phyloP scores from a whole-genome alignment of 2,797 vertebrate genomes.

The Erpetoichthys calabaricus region DNA sequence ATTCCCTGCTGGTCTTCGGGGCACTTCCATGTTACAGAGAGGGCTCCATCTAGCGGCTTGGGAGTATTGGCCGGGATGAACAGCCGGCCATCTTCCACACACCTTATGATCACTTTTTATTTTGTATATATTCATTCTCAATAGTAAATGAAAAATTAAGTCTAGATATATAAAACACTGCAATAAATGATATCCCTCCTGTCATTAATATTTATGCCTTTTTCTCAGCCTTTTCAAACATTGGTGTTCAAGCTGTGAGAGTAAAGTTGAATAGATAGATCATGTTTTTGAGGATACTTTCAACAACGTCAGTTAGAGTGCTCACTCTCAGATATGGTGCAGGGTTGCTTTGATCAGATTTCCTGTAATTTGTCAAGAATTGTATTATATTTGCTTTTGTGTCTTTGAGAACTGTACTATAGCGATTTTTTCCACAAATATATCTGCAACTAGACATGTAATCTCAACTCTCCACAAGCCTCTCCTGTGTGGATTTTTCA shows the following conservation, averaged over 20 bases:
- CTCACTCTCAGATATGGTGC: constrained; percentile 10
- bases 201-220: constrained; percentile 7
- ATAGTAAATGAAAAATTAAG: too few relatives aligned
- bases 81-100: too few relatives aligned
- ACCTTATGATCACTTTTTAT: too few relatives aligned
- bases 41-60: too few relatives aligned
- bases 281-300: constrained; percentile 11
- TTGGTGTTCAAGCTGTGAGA: constrained; percentile 10
- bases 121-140: too few relatives aligned
- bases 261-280: constrained; percentile 11
- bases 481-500: constrained; percentile 5
- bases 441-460: constrained; percentile 10
- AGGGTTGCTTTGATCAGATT: constrained; percentile 5
- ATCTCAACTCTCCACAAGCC: constrained; percentile 6
- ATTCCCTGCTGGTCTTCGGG: too few relatives aligned
- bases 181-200: background rate
- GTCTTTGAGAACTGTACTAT: constrained; percentile 7
- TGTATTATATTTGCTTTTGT: too few relatives aligned
- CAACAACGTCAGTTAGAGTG: constrained; percentile 10
- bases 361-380: background rate
- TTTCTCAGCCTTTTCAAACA: constrained; percentile 11
- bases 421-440: constrained; percentile 1
- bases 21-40: too few relatives aligned
- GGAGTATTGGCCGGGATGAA: too few relatives aligned
- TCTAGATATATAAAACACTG: too few relatives aligned